A percentile compares a stretch with the other conserved stretches of the same genome.
phyloP scores from a whole-genome alignment of 2,113 vertebrate genomes.

The Spizaetus ornatus region DNA sequence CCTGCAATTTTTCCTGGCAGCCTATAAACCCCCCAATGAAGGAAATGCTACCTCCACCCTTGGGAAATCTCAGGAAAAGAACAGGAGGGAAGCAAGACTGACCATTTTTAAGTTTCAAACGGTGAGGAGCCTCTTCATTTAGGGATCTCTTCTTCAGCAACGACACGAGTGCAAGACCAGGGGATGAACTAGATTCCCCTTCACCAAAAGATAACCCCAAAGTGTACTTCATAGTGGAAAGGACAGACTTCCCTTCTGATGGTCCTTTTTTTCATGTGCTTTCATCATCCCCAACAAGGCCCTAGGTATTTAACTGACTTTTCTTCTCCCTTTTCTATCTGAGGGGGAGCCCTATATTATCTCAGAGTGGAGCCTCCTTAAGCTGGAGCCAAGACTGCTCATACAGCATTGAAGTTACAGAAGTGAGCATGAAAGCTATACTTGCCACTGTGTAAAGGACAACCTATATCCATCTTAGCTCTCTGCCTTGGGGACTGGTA shows the following conservation, averaged over 20 bases:
- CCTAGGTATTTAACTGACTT: neutral
- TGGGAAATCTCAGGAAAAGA: neutral
- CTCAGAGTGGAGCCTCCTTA: neutral
- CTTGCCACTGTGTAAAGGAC: neutral
- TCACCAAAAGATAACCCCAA: neutral
- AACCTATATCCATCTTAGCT: neutral
- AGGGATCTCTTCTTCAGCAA: neutral
- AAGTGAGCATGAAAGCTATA: neutral
- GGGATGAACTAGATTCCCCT: neutral
- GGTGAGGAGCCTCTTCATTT: neutral
- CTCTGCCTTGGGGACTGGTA: neutral
- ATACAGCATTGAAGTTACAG: neutral
- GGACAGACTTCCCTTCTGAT: neutral
- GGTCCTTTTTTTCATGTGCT: neutral
- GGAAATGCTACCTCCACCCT: neutral
- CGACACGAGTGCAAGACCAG: neutral
- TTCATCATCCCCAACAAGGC: neutral
- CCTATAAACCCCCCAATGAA: neutral
- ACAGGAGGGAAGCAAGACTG: neutral
- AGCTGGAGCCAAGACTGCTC: neutral
- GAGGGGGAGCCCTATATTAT: neutral
- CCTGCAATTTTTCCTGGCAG: neutral
- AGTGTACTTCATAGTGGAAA: neutral
- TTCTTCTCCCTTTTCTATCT: neutral
- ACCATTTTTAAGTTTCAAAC: neutral